These are phyloP conservation scores for Yponomeuta malinellus DNA, from an alignment of 2,888 invertebrate species.

Conservation along the genomic window DNA sequence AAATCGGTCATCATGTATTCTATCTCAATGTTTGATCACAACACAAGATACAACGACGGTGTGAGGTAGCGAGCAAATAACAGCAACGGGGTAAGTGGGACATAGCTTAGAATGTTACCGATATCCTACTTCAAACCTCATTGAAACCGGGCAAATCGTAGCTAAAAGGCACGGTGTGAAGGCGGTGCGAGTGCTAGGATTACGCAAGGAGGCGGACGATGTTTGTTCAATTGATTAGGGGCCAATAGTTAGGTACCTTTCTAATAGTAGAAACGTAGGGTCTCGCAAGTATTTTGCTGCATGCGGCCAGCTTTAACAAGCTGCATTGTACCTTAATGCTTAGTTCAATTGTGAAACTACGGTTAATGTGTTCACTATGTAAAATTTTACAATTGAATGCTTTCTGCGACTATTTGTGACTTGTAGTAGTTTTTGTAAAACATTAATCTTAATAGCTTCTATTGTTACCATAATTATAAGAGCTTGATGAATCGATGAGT, in stretches of 20 bases:
- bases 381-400: not conserved
- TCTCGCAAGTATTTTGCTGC: not conserved
- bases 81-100: constrained; percentile 29
- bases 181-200: not conserved
- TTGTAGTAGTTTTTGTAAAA: not conserved
- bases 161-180: not conserved
- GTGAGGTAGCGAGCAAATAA: constrained; percentile 24
- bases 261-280: constrained; percentile 9
- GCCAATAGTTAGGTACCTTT: constrained; percentile 8
- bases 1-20: not conserved
- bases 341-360: not conserved
- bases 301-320: not conserved
- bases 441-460: not conserved
- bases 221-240: constrained; percentile 28
- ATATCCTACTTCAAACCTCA: not conserved
- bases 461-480: not conserved
- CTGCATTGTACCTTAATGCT: not conserved
- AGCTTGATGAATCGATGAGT: not conserved
- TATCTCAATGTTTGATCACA: constrained; percentile 12
- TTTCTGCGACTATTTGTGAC: not conserved
- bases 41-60: constrained; percentile 14
- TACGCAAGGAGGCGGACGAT: constrained; percentile 15
- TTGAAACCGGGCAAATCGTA: not conserved
- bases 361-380: not conserved
- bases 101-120: constrained; percentile 23